Evolutionary conservation across 1,140 invertebrate species (phyloP).

Genomic region (Brachionus asplanchnoidis): DNA sequence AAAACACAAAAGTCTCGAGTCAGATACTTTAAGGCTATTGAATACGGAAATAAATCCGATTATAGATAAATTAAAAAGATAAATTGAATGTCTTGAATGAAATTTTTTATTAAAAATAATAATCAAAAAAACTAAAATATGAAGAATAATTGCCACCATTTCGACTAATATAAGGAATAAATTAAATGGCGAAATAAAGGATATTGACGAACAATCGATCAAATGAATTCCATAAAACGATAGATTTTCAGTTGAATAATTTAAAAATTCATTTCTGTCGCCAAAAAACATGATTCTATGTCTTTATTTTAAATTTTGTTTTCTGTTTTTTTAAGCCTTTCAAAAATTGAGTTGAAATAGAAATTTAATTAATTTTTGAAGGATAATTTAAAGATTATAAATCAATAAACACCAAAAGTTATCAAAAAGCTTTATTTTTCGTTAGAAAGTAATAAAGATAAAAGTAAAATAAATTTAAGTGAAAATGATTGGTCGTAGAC

Average conservation of each 20-base stretch:
- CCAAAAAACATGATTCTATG: neutral
- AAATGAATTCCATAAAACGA: neutral
- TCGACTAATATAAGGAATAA: neutral
- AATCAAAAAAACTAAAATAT: neutral
- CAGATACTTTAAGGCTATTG: neutral
- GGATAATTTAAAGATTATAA: neutral
- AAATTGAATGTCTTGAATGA: slow-evolving; percentile 12
- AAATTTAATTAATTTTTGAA: neutral
- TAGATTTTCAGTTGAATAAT: neutral
- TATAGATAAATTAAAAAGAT: slow-evolving; percentile 14
- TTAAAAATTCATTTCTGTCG: neutral
- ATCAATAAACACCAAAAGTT: neutral
- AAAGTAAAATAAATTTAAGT: neutral
- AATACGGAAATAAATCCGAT: slow-evolving; percentile 19
- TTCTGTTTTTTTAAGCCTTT: too few relatives aligned
- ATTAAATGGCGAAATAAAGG: neutral
- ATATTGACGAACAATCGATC: neutral
- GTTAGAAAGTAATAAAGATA: neutral
- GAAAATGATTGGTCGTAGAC: too few relatives aligned
- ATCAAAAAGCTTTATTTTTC: neutral
- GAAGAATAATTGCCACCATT: neutral
- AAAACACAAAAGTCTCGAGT: neutral
- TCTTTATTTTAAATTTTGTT: too few relatives aligned
- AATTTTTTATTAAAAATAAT: neutral
- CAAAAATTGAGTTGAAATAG: too few relatives aligned